phyloP scores from a whole-genome alignment of 2,888 invertebrate genomes.

The Luperina testacea region DNA sequence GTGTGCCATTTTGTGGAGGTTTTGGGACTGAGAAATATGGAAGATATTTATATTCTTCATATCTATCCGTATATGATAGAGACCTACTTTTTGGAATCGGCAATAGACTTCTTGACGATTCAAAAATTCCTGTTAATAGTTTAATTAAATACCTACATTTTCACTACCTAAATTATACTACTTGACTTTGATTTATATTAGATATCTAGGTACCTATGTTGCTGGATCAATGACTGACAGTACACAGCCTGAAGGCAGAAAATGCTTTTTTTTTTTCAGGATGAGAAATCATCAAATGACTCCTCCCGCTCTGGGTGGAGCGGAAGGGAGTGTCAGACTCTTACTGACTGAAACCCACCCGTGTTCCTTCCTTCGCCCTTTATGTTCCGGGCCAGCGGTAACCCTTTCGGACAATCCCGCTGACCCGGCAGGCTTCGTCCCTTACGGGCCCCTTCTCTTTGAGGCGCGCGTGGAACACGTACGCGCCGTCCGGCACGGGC shows the following conservation, averaged over 20 bases:
- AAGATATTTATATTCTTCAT: not conserved
- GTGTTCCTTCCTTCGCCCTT: no score
- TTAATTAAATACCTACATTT: not conserved
- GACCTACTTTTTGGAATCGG: not conserved
- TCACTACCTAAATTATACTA: not conserved
- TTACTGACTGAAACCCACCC: no score
- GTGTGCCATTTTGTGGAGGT: constrained; percentile 29
- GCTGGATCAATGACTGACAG: not conserved
- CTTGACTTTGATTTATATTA: not conserved
- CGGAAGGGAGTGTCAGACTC: no score
- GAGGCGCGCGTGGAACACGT: no score
- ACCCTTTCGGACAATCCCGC: no score
- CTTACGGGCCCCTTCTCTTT: no score
- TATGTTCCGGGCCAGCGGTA: no score
- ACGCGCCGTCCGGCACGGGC: no score
- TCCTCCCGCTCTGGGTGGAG: no score
- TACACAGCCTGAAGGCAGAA: not conserved
- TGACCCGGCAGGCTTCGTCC: no score
- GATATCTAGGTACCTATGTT: not conserved
- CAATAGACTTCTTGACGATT: not conserved
- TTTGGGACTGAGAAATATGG: not conserved
- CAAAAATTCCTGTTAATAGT: not conserved
- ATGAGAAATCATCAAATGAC: no score
- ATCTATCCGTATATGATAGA: not conserved
- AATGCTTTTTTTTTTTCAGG: no score